Evolutionary conservation across 1,140 invertebrate genomes (phyloP), one percentile per base, ranked within the genome.

Genomic region (Hycleus phaleratus): DNA sequence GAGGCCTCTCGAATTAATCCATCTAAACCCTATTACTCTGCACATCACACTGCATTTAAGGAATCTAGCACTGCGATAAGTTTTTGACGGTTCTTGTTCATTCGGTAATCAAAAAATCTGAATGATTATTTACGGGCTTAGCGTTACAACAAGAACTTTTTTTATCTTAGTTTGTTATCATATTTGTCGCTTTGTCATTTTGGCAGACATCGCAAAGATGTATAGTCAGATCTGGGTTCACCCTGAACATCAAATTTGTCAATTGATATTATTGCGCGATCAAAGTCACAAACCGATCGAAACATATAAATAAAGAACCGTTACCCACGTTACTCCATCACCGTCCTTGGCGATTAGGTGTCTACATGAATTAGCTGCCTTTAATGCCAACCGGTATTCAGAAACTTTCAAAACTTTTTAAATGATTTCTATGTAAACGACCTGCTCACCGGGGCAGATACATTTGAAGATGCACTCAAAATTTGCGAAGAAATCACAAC

Each of bases 41-140:
- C 75, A 5, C 74, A 78, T 60, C 74, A 75, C 42, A 60, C 63
- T 7, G 73, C 76, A 0, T 5, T 72, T 3, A 69, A 68, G 46
- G 55, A 59, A 18, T 38, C 57, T n/a, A 67, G 63, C 10, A 47
- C 72, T 73, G 6, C 57, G 73, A 39, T 65, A 73, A 4, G 73
- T 77, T 3, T 74, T 75, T 60, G 67, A 76, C 58, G 74, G 65
- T 0, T 73, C 71, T 7, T 47, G 46, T 47, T 12, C 24, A 0
- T 40, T 45, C 18, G 5, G 5, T 18, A 60, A 51, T 11, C 62
- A 61, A 3, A 38, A 57, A 7, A 68, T 1, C 48, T 76, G 0
- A 77, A 77, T 63, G 64, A 75, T 52, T 70, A 10, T 46, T 61
- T 0, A 43, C 47, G 1, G 66, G 67, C 24, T 47, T 62, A 2